Percentiles rank a stretch among this genome's conserved stretches.
phyloP scores from a whole-genome alignment of 2,797 vertebrate species.

The Parambassis ranga region DNA sequence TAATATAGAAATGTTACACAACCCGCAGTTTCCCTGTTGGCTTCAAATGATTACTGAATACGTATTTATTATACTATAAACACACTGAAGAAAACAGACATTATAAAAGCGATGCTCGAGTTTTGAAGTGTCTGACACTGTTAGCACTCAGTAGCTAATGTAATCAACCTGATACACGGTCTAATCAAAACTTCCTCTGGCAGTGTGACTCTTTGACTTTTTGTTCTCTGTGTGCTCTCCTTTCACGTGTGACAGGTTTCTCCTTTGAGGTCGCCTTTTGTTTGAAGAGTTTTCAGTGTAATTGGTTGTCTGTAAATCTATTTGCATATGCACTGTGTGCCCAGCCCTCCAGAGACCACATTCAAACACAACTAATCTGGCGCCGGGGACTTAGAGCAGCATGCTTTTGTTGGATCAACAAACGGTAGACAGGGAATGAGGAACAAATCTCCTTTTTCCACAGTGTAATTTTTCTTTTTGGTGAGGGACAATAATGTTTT shows the following conservation, averaged over 20 bases:
- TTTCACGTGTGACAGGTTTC: slow-evolving; percentile 22
- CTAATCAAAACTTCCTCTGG: neutral
- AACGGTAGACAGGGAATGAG: slow-evolving; percentile 16
- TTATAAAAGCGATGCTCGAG: too few species aligned
- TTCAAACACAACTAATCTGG: slow-evolving; percentile 62
- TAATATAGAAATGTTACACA: slow-evolving; percentile 46
- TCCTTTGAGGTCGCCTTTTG: slow-evolving; percentile 20
- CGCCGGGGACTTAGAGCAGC: slow-evolving; percentile 27
- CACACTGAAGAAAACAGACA: slow-evolving; percentile 5
- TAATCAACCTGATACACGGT: neutral
- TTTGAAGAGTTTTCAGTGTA: slow-evolving; percentile 57
- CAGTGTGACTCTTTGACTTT: neutral
- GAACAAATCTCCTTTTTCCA: neutral
- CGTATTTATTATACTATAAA: slow-evolving; percentile 19
- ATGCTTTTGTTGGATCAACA: slow-evolving; percentile 41
- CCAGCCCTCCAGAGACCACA: slow-evolving; percentile 49
- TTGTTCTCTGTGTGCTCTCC: neutral
- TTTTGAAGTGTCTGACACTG: neutral
- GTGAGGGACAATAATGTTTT: slow-evolving; percentile 8
- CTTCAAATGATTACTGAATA: slow-evolving; percentile 38
- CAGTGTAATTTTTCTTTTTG: slow-evolving; percentile 5
- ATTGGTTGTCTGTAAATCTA: slow-evolving; percentile 65
- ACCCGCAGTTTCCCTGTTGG: slow-evolving; percentile 40
- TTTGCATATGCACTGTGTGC: slow-evolving; percentile 62
- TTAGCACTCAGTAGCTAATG: neutral